Evolutionary conservation across 2,888 invertebrate genomes (phyloP), one percentile per base, ranked within the genome.

Genomic region (Hydroisotoma schaefferi): DNA sequence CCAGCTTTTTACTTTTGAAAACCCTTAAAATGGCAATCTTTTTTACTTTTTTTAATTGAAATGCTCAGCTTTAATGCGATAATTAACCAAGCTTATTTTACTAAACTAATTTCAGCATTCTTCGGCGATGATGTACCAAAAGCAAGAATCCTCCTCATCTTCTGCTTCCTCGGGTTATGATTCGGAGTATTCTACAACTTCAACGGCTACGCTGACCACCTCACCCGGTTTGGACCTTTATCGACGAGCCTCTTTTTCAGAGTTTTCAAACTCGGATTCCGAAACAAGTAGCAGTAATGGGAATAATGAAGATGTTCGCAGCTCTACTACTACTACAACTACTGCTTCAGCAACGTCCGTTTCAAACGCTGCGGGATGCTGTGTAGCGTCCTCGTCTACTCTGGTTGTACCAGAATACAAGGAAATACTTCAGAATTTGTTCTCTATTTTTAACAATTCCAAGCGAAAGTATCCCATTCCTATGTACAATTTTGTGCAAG

Each of bases 401-500:
- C 51, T 60, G 54, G 27, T 58, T 48, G 46, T 64, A 52, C 68
- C 68, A 57, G 66, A 66, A 61, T 68, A 66, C 66, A 68, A 68
- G 68, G 64, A 62, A 51, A 68, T 68, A 48, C 57, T 68, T 53
- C 61, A 62, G 53, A 68, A 61, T 58, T 64, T 68, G 54, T 66
- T 68, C 59, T 63, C 55, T 55, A 43, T 68, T 49, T 67, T 67
- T 58, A 67, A 67, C 44, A 59, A 63, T 67, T 67, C 67, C 63
- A 63, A 63, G 43, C 53, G 67, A 48, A 67, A 67, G 57, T 67
- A 67, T 54, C 67, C 67, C 54, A 67, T 66, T 60, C 66, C 66
- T 48, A 56, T 61, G 59, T 67, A 67, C 55, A 61, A 63, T 29
- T 61, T 61, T 56, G 61, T 63, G 26, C 59, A 59, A 22, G 54